Conservation (phyloP, 2,113 vertebrate genomes). For the Halcyon malimbica region DNA sequence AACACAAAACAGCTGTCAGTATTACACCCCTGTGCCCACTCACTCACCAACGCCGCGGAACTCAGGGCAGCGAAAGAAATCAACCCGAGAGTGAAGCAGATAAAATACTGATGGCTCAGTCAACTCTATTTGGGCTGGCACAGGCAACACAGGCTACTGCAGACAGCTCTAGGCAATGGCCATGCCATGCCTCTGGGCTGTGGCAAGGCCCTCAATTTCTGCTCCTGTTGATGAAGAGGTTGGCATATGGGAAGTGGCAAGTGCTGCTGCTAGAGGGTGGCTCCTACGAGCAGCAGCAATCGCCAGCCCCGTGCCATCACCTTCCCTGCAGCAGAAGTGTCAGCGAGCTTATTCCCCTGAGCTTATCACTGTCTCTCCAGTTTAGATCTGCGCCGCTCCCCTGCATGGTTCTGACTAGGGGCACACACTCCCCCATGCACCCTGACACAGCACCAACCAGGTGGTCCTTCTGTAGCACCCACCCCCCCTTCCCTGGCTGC, state of each 20-base stretch:
- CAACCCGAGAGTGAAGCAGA: neutral
- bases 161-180: neutral
- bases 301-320: neutral
- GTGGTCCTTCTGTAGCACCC: neutral
- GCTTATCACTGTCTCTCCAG: neutral
- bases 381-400: neutral
- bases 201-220: neutral
- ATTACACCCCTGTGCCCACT: neutral
- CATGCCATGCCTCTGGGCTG: neutral
- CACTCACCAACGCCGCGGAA: accelerated
- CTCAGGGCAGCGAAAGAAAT: neutral
- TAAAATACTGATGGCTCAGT: neutral
- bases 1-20: neutral
- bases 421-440: neutral
- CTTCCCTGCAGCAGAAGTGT: neutral
- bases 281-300: neutral
- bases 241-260: no score
- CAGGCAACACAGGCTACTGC: neutral
- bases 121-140: neutral
- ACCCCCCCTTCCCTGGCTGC: neutral
- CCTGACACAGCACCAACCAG: accelerated
- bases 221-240: neutral
- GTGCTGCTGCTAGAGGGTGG: neutral
- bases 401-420: neutral
- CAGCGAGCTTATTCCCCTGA: neutral